Evolutionary conservation across 1,140 invertebrate species (phyloP).

Genomic region (Drosophila auraria): DNA sequence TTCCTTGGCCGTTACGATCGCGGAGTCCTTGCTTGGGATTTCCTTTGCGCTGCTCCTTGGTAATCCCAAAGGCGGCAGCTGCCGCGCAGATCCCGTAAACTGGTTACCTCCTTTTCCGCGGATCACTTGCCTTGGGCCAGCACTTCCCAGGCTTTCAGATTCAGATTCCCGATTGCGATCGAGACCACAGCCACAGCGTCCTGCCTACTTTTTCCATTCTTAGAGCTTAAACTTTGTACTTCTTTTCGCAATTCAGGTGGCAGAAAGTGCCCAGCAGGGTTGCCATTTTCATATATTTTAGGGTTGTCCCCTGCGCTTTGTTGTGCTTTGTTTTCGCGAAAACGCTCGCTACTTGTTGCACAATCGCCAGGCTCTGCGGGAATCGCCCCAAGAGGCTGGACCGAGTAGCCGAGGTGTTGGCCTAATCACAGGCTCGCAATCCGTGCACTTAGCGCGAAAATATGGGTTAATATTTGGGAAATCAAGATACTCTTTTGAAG

Average conservation of each 20-base stretch:
- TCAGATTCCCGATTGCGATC: constrained; percentile 21
- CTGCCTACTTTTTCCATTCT: constrained; percentile 38
- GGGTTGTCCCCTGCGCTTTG: constrained; percentile 37
- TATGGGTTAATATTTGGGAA: not conserved
- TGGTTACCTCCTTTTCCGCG: constrained; percentile 29
- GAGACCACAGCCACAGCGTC: constrained; percentile 40
- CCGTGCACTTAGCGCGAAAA: constrained; percentile 22
- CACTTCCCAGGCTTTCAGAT: constrained; percentile 64
- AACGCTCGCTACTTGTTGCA: constrained; percentile 71
- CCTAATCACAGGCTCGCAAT: constrained; percentile 67
- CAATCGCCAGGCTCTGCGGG: constrained; percentile 31
- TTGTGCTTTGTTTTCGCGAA: constrained; percentile 40
- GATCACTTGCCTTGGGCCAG: constrained; percentile 55
- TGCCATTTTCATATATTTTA: constrained; percentile 25
- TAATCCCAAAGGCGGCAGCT: constrained; percentile 27
- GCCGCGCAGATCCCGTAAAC: constrained; percentile 29
- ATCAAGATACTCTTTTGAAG: constrained; percentile 4
- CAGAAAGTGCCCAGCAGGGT: constrained; percentile 57
- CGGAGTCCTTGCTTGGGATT: constrained; percentile 34
- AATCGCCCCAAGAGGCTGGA: not conserved
- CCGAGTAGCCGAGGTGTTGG: constrained; percentile 34
- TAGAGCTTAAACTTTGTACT: not conserved
- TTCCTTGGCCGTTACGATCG: constrained; percentile 45
- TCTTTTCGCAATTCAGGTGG: constrained; percentile 55
- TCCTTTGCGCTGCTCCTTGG: not conserved